Evolutionary conservation across 2,888 invertebrate species (phyloP), one percentile per base, ranked within the genome.

Genomic region (Drosophila pegasa): DNA sequence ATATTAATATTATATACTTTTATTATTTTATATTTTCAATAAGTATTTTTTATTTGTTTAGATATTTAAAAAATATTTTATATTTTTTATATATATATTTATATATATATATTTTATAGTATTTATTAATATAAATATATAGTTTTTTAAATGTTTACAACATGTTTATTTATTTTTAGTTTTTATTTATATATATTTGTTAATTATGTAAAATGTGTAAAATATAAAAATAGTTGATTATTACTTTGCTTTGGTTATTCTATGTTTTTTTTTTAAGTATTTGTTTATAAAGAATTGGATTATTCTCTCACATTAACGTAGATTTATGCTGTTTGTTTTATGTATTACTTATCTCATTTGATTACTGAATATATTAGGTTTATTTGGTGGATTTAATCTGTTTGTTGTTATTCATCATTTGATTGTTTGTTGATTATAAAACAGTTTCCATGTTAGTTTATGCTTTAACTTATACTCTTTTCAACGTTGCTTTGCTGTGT

Each of bases 401-500:
- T 31, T 8, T 38, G 1, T 52, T 33, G 6, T n/a, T 12, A 14
- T 18, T 18, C 5, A 40, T 7, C 16, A 9, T 10, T 3, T 47
- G n/a, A n/a, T 35, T 33, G 3, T n/a, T 22, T 33, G n/a, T 45
- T 41, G 12, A 18, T 55, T 37, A 12, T 12, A 48, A 22, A 22
- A 14, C 10, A n/a, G 16, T 35, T 20, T 35, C 48, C n/a, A 29
- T 22, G 0, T 16, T 22, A 22, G 0, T 27, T 54, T 18, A 8
- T 25, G 25, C 10, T 25, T 18, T 9, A 27, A n/a, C 37, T 31
- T 25, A 38, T 48, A 31, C 9, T 25, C 50, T 50, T 7, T 31
- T 48, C 40, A 12, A 9, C 52, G 18, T 45, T 50, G 29, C 56
- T 58, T 47, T 66, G 41, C 65, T 71, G 72, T 72, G 86, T 76